These are phyloP conservation scores for Gryllus bimaculatus DNA, from an alignment of 1,140 invertebrate genomes.

Conservation along the genomic window DNA sequence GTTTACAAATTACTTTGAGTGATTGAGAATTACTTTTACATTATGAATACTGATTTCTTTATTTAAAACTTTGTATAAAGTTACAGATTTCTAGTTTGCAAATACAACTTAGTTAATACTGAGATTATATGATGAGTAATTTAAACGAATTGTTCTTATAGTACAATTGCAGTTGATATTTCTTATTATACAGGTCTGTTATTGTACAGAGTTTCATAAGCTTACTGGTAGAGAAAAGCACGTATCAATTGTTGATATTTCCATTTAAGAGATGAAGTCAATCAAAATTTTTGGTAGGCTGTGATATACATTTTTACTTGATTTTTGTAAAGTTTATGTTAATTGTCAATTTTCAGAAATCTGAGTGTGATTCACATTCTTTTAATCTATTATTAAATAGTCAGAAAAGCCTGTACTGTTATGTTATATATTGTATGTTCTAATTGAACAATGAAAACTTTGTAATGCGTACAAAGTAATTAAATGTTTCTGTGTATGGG, in stretches of 20 bases:
- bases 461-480: too few species aligned
- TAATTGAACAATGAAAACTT: too few species aligned
- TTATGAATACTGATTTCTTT: too few species aligned
- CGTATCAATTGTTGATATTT: not conserved
- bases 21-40: too few species aligned
- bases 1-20: not conserved
- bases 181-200: not conserved
- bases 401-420: too few species aligned
- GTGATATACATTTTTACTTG: not conserved
- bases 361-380: too few species aligned
- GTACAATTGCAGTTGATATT: not conserved
- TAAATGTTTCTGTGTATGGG: too few species aligned
- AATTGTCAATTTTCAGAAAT: not conserved
- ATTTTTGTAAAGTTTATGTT: not conserved
- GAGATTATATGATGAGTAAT: not conserved
- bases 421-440: too few species aligned
- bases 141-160: not conserved
- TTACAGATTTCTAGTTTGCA: not conserved
- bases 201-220: not conserved
- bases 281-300: not conserved
- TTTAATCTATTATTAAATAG: too few species aligned
- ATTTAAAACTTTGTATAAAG: not conserved
- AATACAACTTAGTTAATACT: not conserved
- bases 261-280: not conserved
- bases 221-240: not conserved